These are phyloP conservation scores for Gymnoscelis rufifasciata DNA, from an alignment of 2,888 invertebrate species.

Conservation along the genomic window DNA sequence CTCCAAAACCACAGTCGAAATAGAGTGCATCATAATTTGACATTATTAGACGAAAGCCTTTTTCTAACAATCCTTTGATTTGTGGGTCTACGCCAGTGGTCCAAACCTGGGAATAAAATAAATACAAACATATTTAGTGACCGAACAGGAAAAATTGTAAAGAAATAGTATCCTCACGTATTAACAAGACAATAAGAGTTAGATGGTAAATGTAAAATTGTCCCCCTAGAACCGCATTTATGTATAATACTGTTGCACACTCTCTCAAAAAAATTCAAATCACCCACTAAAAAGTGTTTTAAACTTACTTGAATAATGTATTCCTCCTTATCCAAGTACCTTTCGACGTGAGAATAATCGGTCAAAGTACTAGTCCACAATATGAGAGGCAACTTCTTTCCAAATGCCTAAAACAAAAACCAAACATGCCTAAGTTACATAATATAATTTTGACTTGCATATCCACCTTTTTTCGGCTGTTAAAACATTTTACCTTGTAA, in stretches of 20 bases:
- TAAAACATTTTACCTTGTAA: too few species aligned
- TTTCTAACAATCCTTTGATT: constrained; percentile 82
- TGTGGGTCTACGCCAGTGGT: constrained; percentile 83
- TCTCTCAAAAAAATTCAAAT: too few species aligned
- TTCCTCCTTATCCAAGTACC: constrained; percentile 83
- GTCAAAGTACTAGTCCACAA: constrained; percentile 92
- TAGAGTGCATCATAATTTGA: constrained; percentile 93
- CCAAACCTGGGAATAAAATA: constrained; percentile 80
- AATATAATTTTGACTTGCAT: too few species aligned
- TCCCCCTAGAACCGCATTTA: too few species aligned
- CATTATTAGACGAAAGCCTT: constrained; percentile 87
- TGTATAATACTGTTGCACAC: too few species aligned
- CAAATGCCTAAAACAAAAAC: constrained; percentile 52
- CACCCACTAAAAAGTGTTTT: too few species aligned
- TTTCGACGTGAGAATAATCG: constrained; percentile 80
- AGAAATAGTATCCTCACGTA: too few species aligned
- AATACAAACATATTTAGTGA: not conserved
- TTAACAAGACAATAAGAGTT: too few species aligned
- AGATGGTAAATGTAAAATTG: too few species aligned
- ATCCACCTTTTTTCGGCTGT: too few species aligned
- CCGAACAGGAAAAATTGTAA: too few species aligned
- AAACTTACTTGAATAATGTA: constrained; percentile 85
- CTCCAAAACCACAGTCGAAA: constrained; percentile 90
- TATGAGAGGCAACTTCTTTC: constrained; percentile 81
- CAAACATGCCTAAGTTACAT: not conserved